Evolutionary conservation across 2,888 invertebrate species (phyloP), one percentile per base, ranked within the genome.

Genomic region (Athalia rosae): DNA sequence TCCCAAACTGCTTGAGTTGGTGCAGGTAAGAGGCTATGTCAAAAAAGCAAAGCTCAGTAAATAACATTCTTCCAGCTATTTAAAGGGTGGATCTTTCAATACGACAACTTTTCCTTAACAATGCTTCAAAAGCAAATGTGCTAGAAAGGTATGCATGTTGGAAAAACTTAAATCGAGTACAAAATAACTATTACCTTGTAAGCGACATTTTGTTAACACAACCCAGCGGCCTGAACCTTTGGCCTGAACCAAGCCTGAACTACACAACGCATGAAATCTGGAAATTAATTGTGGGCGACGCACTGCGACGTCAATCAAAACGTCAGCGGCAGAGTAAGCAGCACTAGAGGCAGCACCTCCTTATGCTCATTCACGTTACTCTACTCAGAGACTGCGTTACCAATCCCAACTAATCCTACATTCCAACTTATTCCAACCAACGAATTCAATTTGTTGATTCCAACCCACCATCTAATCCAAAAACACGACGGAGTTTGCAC

Each of bases 1-100:
- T 98, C 98, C 95, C 96, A 97, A 79, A 96, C 93, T 53, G 95
- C 93, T 89, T 98, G 97, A 0, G 95, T 93, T 0, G 98, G 98
- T 43, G 95, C 94, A 63, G 98, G 98, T 79, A 99, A 90, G 80
- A 98, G 91, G 86, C 97, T 98, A 71, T 41, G 71, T 61, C 61
- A 74, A 62, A 71, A 58, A 5, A 13, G 28, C 2, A 1, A 28
- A 28, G 28, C 28, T 28, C 28, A 28, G 28, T 28, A 28, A 28
- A 28, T 28, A 28, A 28, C 28, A 28, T 28, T 28, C 28, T 28
- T 28, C 2, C 28, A 28, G 28, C 28, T 28, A 28, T 28, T 28
- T 28, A 28, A 53, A 13, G 67, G 5, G 13, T 50, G 62, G 2
- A 63, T 11, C 8, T 9, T 43, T 9, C 28, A 28, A 28, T 28